These are phyloP conservation scores for Trichomycterus rosablanca DNA, from an alignment of 2,113 vertebrate genomes.

Conservation along the genomic window DNA sequence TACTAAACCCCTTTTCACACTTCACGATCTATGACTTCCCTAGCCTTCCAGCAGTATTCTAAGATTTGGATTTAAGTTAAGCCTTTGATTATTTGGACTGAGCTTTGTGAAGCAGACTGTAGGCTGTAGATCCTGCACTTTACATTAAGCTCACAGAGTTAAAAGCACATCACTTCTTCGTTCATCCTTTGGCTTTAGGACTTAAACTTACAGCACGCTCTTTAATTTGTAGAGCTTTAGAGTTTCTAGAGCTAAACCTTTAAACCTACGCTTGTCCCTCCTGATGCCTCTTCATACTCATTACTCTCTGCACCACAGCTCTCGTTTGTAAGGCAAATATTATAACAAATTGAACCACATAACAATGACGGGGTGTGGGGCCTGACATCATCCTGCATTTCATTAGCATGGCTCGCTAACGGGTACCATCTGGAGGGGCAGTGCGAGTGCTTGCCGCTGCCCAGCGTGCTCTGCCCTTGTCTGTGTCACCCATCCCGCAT, in stretches of 20 bases:
- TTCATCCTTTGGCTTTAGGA: constrained; percentile 1
- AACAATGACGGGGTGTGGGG: constrained; percentile 68
- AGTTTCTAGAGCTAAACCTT: neutral
- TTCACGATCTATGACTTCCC: constrained; percentile 17
- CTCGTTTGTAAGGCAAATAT: constrained; percentile 73
- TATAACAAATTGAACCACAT: constrained; percentile 71
- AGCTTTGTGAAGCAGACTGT: neutral
- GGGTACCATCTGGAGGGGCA: constrained; percentile 69
- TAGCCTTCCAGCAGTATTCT: constrained; percentile 11
- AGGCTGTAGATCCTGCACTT: neutral
- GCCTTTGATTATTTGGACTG: constrained; percentile 13
- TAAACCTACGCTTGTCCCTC: constrained; percentile 21
- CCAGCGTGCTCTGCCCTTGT: constrained; percentile 51
- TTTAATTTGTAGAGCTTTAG: constrained; percentile 1
- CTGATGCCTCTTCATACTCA: constrained; percentile 31
- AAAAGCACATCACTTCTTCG: constrained; percentile 8
- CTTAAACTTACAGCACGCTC: constrained; percentile 1
- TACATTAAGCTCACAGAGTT: constrained; percentile 9
- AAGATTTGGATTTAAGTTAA: constrained; percentile 23
- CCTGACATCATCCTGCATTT: constrained; percentile 72
- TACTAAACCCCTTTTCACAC: constrained; percentile 9
- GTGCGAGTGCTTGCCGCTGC: constrained; percentile 64
- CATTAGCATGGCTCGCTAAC: constrained; percentile 71
- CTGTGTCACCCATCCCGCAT: constrained; percentile 54
- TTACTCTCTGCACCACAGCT: constrained; percentile 47